Evolutionary conservation across 1,140 invertebrate species (phyloP).

Genomic region (Stegodyphus dumicola): DNA sequence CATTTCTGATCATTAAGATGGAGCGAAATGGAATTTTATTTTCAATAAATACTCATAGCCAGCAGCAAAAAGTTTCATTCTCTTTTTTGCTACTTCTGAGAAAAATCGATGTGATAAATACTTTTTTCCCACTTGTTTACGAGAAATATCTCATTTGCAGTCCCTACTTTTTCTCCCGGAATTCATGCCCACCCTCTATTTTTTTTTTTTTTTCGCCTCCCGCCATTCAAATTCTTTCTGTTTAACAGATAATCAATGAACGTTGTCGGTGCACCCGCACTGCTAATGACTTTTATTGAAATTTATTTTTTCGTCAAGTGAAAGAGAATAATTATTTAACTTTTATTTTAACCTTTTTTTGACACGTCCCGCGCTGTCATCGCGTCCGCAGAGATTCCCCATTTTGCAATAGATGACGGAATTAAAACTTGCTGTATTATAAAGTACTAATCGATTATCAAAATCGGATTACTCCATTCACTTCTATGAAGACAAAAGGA

Average conservation of each 20-base stretch:
- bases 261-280: constrained; percentile 29
- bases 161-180: constrained; percentile 21
- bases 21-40: constrained; percentile 26
- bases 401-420: neutral
- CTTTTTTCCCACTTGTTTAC: constrained; percentile 14
- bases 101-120: constrained; percentile 43
- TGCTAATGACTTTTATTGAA: constrained; percentile 49
- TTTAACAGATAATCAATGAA: constrained; percentile 46
- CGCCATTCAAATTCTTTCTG: constrained; percentile 46
- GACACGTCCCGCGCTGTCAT: neutral
- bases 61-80: constrained; percentile 6
- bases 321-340: too few species aligned
- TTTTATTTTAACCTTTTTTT: too few species aligned
- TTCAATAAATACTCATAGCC: constrained; percentile 25
- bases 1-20: constrained; percentile 33
- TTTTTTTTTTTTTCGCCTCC: constrained; percentile 22
- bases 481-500: neutral
- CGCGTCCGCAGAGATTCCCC: neutral
- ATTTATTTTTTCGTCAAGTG: constrained; percentile 3
- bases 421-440: too few species aligned
- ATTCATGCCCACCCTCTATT: neutral
- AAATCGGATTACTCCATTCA: constrained; percentile 5
- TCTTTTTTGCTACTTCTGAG: neutral
- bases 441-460: constrained; percentile 20
- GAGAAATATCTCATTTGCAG: constrained; percentile 34